Evolutionary conservation across 2,113 vertebrate genomes (phyloP).

Genomic region (Corythornis madagascariensis): DNA sequence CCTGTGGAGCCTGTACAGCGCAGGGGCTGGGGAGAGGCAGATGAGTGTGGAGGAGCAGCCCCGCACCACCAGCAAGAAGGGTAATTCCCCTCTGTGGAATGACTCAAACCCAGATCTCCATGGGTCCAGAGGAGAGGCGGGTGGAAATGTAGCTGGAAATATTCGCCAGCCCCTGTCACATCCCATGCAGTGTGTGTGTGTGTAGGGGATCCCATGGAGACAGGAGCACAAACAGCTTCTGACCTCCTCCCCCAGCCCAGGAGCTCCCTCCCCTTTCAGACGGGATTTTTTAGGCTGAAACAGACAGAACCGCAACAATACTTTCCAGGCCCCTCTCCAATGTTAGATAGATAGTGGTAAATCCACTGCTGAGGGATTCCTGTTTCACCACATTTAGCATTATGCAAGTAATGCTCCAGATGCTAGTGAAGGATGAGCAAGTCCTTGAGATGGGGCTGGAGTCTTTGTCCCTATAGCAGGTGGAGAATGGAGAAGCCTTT

Average conservation of each 20-base stretch:
- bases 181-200: neutral
- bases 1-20: neutral
- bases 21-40: neutral
- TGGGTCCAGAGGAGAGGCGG: neutral
- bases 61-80: neutral
- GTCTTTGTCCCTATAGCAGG: neutral
- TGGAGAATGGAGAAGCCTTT: neutral
- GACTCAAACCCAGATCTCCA: neutral
- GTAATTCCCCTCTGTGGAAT: neutral
- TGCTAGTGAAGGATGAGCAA: neutral
- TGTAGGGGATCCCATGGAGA: conserved; percentile 52
- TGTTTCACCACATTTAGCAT: neutral
- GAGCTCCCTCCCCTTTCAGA: neutral
- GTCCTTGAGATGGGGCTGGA: neutral
- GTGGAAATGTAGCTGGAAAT: conserved; percentile 21
- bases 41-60: neutral
- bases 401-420: neutral
- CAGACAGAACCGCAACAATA: neutral
- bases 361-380: neutral
- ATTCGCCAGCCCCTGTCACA: neutral
- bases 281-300: neutral
- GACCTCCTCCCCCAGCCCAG: neutral
- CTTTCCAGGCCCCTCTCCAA: neutral
- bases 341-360: neutral
- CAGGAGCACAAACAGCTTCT: conserved; percentile 22